Base-by-base conservation (phyloP, 2,113 vertebrate genomes). In the Microtus montanus region DNA sequence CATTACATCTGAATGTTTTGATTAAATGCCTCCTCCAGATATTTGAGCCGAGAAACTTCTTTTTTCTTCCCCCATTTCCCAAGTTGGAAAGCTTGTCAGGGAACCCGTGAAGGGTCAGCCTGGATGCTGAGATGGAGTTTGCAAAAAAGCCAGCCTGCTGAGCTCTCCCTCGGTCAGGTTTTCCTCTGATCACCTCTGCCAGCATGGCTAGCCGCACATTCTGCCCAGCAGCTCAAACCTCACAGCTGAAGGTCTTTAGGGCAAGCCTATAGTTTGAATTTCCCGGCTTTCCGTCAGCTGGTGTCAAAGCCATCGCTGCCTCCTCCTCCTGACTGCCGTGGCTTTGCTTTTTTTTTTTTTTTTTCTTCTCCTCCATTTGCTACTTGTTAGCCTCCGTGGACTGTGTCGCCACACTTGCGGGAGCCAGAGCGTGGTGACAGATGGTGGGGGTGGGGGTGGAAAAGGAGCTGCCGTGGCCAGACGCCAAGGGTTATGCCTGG, bases 371-470 rank as follows among this genome's bases (percentile, higher is more conserved):
- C 35, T 97, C 97, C 98, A 96, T 98, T 98, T 98, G 98, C 98
- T 98, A 97, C 97, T 98, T 91, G 96, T 98, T 96, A 96, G 96
- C 95, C 97, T 97, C 97, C 63, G 78, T 68, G 19, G 2, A 28
- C 97, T 93, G 97, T 94, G 96, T 98, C 94, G 87, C 94, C 98
- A 97, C 97, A 97, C 97, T 97, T 89, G 68, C 96, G 97, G 97
- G 97, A 97, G 98, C 97, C 96, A 98, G 98, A 98, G 93, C 74
- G 92, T 97, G 97, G 94, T 97, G 98, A 98, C 98, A 98, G 98
- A 98, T 98, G 98, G 98, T 92, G 71, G 94, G 35, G 85, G 71
- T 93, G 93, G 93, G 52, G 87, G 93, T 90, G 94, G 96, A 97
- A 97, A 95, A 90, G 94, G 95, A 97, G 97, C 96, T 97, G 97